Evolutionary conservation across 2,113 vertebrate genomes (phyloP).

Genomic region (Gyps fulvus): DNA sequence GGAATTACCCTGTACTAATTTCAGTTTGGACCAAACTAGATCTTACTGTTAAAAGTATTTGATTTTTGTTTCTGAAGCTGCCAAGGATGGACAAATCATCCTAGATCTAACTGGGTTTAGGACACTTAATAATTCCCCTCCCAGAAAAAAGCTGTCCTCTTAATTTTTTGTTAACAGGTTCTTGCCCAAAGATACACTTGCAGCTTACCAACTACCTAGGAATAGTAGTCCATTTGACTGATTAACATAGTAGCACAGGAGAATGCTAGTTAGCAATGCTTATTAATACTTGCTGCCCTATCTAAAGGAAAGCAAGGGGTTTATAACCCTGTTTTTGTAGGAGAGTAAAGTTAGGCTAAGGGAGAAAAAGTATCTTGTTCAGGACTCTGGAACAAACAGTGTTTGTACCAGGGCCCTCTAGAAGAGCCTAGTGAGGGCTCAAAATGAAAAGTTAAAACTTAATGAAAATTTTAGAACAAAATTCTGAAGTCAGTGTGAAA

Average conservation of each 20-base stretch:
- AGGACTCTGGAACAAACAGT: neutral
- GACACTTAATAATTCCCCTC: neutral
- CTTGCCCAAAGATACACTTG: neutral
- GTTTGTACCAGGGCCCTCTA: neutral
- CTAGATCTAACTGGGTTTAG: neutral
- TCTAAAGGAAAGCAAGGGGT: neutral
- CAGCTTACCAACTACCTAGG: neutral
- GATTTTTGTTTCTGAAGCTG: neutral
- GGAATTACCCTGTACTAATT: neutral
- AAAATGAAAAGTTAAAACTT: neutral
- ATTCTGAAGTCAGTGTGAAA: neutral
- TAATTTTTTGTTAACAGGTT: neutral
- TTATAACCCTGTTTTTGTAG: neutral
- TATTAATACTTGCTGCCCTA: neutral
- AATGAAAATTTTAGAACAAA: neutral
- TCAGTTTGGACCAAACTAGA: neutral
- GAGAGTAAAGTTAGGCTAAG: neutral
- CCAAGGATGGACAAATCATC: neutral
- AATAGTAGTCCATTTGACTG: neutral
- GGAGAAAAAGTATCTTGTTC: neutral
- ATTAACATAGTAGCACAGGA: neutral
- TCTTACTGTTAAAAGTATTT: neutral
- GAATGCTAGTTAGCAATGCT: neutral
- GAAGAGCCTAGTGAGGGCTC: neutral
- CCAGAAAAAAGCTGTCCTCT: neutral